Evolutionary conservation across 2,888 invertebrate species (phyloP), one percentile per base, ranked within the genome.

Genomic region (Hoplodrina blanda): DNA sequence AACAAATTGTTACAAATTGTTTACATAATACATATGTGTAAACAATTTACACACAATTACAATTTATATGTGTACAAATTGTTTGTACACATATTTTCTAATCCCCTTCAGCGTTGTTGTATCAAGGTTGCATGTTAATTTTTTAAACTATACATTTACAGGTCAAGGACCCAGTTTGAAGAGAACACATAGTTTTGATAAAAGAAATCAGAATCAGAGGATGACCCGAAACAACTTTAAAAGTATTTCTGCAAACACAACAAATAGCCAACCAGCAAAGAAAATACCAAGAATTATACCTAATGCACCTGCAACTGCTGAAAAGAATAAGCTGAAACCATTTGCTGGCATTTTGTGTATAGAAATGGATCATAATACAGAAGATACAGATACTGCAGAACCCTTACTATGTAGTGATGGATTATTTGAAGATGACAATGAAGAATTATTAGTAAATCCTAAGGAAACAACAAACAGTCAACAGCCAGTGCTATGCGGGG

Each of bases 281-380:
- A 87, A 80, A 65, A 62, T 60, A n/a, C 74, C 84, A 19, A 88
- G 88, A 81, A 60, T 73, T 37, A 64, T 89, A 62, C 89, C 90
- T 50, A 55, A 57, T 49, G 33, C 78, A 67, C 88, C 90, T 55
- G 30, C 57, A 59, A 53, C 78, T 52, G 84, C 87, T 76, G 89
- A 89, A 60, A 86, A 82, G n/a, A 89, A 86, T 73, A 94, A 92
- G 80, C 87, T 97, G 19, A 89, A 88, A 82, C 93, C 95, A 57
- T 97, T 97, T 88, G 73, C 90, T 84, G 97, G 97, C 57, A 96
- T 96, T 74, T 89, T 93, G 75, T 83, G 90, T 77, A 86, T 95
- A 74, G 67, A 87, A 46, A 86, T 89, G 75, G 89, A 92, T 71
- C 81, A 80, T 78, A 84, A 85, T 70, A 72, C 82, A 59, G 87